Evolutionary conservation across 2,797 vertebrate genomes (phyloP).

Genomic region (Enteromius trimaculatus): DNA sequence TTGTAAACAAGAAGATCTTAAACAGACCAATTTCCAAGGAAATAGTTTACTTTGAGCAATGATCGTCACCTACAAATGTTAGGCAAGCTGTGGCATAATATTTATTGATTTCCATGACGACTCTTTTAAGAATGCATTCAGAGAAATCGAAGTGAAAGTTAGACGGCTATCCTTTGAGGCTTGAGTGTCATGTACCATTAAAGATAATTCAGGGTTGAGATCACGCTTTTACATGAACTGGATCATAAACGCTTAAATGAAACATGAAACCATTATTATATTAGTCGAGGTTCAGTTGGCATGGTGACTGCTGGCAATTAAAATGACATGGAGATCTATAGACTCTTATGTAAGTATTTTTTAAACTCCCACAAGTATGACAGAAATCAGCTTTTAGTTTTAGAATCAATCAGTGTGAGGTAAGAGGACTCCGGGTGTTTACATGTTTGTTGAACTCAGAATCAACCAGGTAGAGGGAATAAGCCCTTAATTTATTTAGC

Average conservation of each 20-base stretch:
- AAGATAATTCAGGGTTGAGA: constrained; percentile 46
- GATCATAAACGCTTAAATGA: constrained; percentile 48
- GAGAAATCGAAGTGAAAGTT: constrained; percentile 38
- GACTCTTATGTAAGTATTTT: constrained; percentile 17
- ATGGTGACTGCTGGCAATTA: constrained; percentile 43
- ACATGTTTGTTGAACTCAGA: neutral
- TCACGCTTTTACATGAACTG: constrained; percentile 45
- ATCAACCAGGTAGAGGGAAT: constrained; percentile 29
- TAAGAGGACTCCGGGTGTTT: constrained; percentile 17
- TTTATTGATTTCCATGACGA: constrained; percentile 53
- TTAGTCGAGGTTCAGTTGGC: constrained; percentile 38
- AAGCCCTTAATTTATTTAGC: constrained; percentile 24
- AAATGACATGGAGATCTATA: constrained; percentile 31
- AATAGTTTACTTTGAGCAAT: constrained; percentile 3
- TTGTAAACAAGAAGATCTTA: constrained; percentile 11
- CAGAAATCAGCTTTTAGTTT: constrained; percentile 46
- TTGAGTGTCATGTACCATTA: constrained; percentile 41
- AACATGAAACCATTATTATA: constrained; percentile 42
- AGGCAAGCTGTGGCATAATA: constrained; percentile 47
- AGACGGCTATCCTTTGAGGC: constrained; percentile 23
- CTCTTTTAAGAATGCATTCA: constrained; percentile 29
- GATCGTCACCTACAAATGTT: neutral
- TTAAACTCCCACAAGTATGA: constrained; percentile 20
- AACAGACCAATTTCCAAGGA: constrained; percentile 10
- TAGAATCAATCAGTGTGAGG: constrained; percentile 14